Conservation (phyloP, 2,888 invertebrate genomes). For the Hoplodrina ambigua region DNA sequence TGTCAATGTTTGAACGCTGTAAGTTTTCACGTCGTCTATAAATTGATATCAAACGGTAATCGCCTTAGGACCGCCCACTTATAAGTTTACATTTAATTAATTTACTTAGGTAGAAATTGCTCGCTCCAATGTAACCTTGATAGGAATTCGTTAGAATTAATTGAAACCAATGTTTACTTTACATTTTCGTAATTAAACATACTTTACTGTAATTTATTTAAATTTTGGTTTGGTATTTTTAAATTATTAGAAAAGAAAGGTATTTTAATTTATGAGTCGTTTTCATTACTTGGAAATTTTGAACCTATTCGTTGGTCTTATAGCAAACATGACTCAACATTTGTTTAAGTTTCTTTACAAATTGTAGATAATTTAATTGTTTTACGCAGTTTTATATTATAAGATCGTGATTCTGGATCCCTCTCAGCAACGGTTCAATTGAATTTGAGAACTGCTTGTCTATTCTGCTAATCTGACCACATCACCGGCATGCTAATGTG, state of each 20-base stretch:
- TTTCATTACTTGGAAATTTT: neutral
- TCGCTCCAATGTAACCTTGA: constrained; percentile 40
- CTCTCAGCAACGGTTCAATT: too few relatives aligned
- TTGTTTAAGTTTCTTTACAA: neutral
- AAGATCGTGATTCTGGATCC: too few relatives aligned
- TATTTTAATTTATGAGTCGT: neutral
- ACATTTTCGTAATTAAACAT: constrained; percentile 30
- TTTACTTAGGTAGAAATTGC: constrained; percentile 58
- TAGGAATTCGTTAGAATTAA: constrained; percentile 57
- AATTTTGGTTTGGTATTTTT: neutral
- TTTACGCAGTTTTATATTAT: too few relatives aligned
- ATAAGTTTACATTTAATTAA: constrained; percentile 57
- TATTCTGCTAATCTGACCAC: too few relatives aligned
- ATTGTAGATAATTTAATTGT: too few relatives aligned
- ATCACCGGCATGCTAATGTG: too few relatives aligned
- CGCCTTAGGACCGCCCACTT: constrained; percentile 40
- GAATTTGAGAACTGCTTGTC: too few relatives aligned
- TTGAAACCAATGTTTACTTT: constrained; percentile 60
- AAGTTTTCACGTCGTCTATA: constrained; percentile 49
- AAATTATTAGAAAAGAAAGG: neutral
- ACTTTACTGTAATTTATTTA: constrained; percentile 14
- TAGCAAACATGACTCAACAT: neutral
- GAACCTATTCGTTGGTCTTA: neutral
- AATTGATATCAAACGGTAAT: constrained; percentile 54
- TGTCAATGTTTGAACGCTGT: constrained; percentile 31